phyloP scores from a whole-genome alignment of 2,113 vertebrate species.

The Machaerirhynchus nigripectus region DNA sequence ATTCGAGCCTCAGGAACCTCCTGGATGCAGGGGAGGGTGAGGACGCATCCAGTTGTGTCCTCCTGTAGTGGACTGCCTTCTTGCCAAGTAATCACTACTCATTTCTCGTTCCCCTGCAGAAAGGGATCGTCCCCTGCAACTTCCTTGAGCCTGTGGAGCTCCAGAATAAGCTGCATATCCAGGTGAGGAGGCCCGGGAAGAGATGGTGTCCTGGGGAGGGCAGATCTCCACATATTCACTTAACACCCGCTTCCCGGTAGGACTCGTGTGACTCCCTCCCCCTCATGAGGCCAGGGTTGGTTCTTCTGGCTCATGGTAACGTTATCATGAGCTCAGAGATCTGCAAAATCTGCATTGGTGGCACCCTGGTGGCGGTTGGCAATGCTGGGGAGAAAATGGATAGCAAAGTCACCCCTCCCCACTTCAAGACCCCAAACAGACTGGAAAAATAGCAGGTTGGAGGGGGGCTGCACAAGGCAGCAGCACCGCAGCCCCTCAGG shows the following conservation, averaged over 20 bases:
- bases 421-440: neutral
- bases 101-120: slow-evolving; percentile 64
- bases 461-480: neutral
- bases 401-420: neutral
- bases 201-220: neutral
- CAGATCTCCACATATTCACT: neutral
- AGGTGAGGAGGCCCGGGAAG: slow-evolving; percentile 65
- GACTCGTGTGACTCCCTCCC: neutral
- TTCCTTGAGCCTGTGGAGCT: slow-evolving; percentile 87
- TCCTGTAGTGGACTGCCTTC: neutral
- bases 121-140: slow-evolving; percentile 93
- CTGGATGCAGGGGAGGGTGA: neutral
- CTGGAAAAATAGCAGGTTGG: neutral
- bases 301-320: neutral
- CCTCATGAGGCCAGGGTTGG: neutral
- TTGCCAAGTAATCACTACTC: neutral
- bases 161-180: slow-evolving; percentile 71
- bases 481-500: neutral
- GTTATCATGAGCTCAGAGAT: neutral
- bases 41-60: neutral
- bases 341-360: neutral
- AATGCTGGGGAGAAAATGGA: neutral
- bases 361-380: fast-evolving
- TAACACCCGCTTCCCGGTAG: neutral
- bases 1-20: neutral